Evolutionary conservation across 2,888 invertebrate genomes (phyloP), one percentile per base, ranked within the genome.

Genomic region (Chrysolina haemoptera): DNA sequence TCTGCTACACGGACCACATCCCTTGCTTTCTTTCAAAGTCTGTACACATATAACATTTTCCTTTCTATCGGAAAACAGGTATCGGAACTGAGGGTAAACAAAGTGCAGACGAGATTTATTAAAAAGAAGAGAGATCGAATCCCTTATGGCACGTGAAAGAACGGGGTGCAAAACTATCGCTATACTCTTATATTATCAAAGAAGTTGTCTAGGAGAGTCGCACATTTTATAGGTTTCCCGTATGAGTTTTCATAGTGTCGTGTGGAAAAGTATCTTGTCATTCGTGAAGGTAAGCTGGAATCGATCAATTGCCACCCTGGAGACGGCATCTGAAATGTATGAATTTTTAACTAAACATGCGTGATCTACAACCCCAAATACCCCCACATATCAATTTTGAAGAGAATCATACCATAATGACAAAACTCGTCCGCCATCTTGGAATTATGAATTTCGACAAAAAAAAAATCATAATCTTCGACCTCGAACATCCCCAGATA

Each of bases 141-240:
- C 9, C 27, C 27, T 35, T n/a, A 5, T 9, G 35, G 12, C 20
- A 59, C 59, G 27, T n/a, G 59, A 27, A 59, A 59, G 59, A 27
- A 35, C 9, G 59, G 12, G 59, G 22, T 14, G 59, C 59, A 27
- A 59, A 27, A 27, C 27, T 27, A 27, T 27, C 35, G 6, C 35
- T 16, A 27, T n/a, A n/a, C 50, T 18, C 50, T 27, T 10, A 59
- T 59, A 59, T 59, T 59, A 59, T 10, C 27, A 27, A 27, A 1
- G 59, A n/a, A 35, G 14, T 27, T 27, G 59, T 62, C 66, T 20
- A 46, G 65, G 12, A 59, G 12, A 70, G 50, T 27, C 22, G 62
- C 59, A 65, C 71, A 71, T 71, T 71, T 63, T 53, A 71, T 68
- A 43, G 71, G 71, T 67, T 67, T 71, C 62, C 71, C 55, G 18